phyloP scores from a whole-genome alignment of 30 jellyfish, hydroid and myxozoan genomes.

The Nemopilema nomurai region DNA sequence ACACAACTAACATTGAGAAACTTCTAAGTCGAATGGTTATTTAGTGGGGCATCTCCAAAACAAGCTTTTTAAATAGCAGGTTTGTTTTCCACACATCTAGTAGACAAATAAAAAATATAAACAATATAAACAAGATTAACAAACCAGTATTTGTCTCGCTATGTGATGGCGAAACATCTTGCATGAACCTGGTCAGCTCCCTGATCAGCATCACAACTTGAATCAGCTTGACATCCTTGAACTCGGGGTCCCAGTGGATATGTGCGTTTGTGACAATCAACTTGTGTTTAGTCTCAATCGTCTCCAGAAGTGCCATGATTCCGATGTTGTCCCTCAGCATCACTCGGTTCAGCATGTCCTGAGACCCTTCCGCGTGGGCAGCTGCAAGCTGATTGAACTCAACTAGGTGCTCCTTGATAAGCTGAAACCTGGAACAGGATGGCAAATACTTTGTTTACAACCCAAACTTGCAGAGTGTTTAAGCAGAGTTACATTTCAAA shows the following conservation, averaged over 20 bases:
- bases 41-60: too few species aligned
- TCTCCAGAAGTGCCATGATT: conserved; percentile 90
- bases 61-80: too few species aligned
- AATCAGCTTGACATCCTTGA: conserved; percentile 86
- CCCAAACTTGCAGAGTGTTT: too few species aligned
- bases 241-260: conserved; percentile 98
- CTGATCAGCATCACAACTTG: conserved; percentile 93
- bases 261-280: conserved; percentile 93
- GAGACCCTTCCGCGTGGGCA: conserved; percentile 95
- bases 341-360: conserved; percentile 94
- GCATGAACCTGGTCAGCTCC: conserved; percentile 80
- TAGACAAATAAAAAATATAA: too few species aligned
- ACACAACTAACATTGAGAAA: too few species aligned
- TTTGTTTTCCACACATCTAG: too few species aligned
- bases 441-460: background rate
- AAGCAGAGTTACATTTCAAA: too few species aligned
- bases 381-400: conserved; percentile 98
- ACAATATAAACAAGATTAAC: too few species aligned
- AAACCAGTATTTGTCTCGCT: conserved; percentile 30
- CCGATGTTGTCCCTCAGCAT: conserved; percentile 96
- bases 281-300: conserved; percentile 74
- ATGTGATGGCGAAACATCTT: conserved; percentile 61
- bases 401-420: conserved; percentile 87
- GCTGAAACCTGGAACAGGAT: conserved; percentile 58
- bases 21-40: too few species aligned